Evolutionary conservation across 2,888 invertebrate genomes (phyloP), one percentile per base, ranked within the genome.

Genomic region (Athrips mouffetella): DNA sequence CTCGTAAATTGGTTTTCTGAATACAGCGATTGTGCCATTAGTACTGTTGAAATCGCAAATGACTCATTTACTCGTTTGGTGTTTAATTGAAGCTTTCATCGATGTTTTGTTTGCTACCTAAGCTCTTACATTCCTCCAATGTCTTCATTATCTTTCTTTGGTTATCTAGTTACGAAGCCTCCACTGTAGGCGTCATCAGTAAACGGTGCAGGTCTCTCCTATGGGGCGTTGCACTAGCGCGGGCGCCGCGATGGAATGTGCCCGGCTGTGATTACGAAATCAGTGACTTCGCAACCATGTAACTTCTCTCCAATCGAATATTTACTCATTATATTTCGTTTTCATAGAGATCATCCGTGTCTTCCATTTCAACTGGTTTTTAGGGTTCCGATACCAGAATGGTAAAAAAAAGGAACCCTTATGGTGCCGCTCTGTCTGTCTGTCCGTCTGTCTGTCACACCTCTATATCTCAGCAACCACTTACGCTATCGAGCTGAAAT

Each of bases 221-320:
- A 62, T 65, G 72, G 85, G 84, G 76, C 85, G 75, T 80, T 85
- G 86, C 80, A 80, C 83, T 44, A 13, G 53, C 31, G 50, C 50
- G 35, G 47, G 45, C 44, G 59, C 59, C 67, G 69, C 76, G 63
- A 65, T 73, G 86, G 88, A 85, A 88, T 86, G 86, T 60, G 75
- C 74, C 77, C 77, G 83, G 78, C 78, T 77, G 80, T 73, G 72
- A 79, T 87, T 85, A 81, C 85, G 83, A 86, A 87, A 88, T 77
- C 75, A 78, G 69, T 77, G 80, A 75, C 80, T 80, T 67, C 60
- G 66, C 76, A 73, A 79, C 73, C 71, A 67, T 67, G 69, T 62
- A n/a, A n/a, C n/a, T n/a, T n/a, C 59, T 72, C 70, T 73, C 62
- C 54, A 64, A 58, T 67, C 63, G 67, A 76, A 76, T 73, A 47